These are phyloP conservation scores for Poecile montanus DNA, from an alignment of 2,797 vertebrate genomes.

Conservation along the genomic window DNA sequence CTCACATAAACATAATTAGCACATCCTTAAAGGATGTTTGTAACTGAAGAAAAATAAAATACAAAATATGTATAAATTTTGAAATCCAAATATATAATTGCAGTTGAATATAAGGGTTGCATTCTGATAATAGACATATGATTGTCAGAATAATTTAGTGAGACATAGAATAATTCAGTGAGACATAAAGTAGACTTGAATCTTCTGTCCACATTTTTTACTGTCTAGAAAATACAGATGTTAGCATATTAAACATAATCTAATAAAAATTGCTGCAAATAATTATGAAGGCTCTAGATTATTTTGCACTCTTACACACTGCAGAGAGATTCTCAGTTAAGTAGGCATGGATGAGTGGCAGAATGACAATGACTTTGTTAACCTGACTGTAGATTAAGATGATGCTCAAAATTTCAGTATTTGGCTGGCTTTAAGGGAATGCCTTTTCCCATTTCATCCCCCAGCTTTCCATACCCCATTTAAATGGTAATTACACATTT, in stretches of 20 bases:
- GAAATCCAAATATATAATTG: not conserved
- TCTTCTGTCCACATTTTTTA: slow-evolving; percentile 4
- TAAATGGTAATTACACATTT: slow-evolving; percentile 80
- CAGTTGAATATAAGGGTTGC: not conserved
- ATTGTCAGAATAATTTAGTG: slow-evolving; percentile 7
- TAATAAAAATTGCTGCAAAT: slow-evolving; percentile 55
- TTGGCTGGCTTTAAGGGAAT: slow-evolving; percentile 63
- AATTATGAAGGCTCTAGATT: slow-evolving; percentile 20
- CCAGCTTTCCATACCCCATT: slow-evolving; percentile 71
- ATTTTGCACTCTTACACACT: not conserved
- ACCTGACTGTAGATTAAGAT: slow-evolving; percentile 61
- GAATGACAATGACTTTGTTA: slow-evolving; percentile 71
- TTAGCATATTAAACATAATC: slow-evolving; percentile 14
- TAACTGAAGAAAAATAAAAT: not conserved
- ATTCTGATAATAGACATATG: not conserved
- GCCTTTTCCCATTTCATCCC: slow-evolving; percentile 61
- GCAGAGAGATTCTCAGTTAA: slow-evolving; percentile 30
- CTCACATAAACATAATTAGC: not conserved
- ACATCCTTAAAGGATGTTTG: not conserved
- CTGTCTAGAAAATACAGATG: slow-evolving; percentile 10
- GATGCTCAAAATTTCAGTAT: slow-evolving; percentile 61
- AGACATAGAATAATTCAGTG: not conserved
- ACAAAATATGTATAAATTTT: not conserved
- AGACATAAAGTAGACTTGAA: not conserved
- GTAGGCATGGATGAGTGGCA: slow-evolving; percentile 48